These are phyloP conservation scores for Epizoanthus fatuus DNA, from an alignment of 92 coral and sea anemone genomes.

Conservation along the genomic window DNA sequence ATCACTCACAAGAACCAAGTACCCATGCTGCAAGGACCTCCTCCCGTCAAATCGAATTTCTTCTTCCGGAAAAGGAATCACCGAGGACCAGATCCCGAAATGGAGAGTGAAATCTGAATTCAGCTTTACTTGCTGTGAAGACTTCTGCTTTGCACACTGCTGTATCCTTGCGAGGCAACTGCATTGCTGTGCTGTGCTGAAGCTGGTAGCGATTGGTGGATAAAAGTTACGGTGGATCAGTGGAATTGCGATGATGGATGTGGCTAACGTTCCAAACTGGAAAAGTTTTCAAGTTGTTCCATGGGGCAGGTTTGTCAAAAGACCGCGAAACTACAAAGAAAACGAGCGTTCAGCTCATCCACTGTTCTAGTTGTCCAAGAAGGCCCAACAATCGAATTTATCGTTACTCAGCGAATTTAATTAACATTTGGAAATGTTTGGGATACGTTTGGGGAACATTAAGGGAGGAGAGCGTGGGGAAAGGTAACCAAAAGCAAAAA, in stretches of 20 bases:
- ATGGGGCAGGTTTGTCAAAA: not conserved
- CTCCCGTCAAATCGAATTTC: constrained; percentile 93
- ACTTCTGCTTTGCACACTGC: not conserved
- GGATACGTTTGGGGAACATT: too few relatives aligned
- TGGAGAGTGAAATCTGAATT: constrained; percentile 88
- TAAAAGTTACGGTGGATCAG: not conserved
- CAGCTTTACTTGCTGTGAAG: not conserved
- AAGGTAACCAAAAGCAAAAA: too few relatives aligned
- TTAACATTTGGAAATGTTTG: not conserved
- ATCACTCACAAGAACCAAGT: constrained; percentile 96
- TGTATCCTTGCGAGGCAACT: not conserved
- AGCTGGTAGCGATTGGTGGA: constrained; percentile 2
- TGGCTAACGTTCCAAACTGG: not conserved
- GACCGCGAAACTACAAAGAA: not conserved
- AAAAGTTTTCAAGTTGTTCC: not conserved
- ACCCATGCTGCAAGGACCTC: constrained; percentile 99
- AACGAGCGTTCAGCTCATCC: not conserved
- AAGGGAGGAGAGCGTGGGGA: too few relatives aligned
- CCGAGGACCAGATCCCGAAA: constrained; percentile 85
- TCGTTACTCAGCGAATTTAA: constrained; percentile 8
- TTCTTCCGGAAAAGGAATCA: constrained; percentile 87
- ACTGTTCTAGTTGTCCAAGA: not conserved
- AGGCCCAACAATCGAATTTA: constrained; percentile 12
- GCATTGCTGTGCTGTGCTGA: not conserved
- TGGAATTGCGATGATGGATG: not conserved